Conservation (phyloP, 2,113 vertebrate genomes). For the Aptenodytes patagonicus region DNA sequence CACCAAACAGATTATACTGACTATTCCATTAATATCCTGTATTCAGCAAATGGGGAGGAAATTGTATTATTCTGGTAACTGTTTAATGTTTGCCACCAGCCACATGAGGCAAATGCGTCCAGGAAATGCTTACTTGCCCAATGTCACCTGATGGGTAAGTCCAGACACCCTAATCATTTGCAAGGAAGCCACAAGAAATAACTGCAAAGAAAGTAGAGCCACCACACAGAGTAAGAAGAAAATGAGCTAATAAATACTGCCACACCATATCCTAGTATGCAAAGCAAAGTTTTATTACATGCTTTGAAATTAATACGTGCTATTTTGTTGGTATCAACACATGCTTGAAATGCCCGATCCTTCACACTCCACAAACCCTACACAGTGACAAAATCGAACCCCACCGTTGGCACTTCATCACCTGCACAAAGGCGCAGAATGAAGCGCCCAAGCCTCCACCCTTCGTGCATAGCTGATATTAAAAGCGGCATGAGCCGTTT, state of each 20-base stretch:
- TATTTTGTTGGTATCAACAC: background rate
- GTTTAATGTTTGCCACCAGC: background rate
- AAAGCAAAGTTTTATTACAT: background rate
- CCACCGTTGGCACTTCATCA: rapidly evolving
- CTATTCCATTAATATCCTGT: background rate
- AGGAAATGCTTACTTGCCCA: background rate
- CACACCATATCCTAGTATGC: background rate
- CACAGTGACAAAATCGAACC: background rate
- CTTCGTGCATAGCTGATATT: background rate
- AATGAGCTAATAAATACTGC: background rate
- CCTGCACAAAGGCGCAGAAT: background rate
- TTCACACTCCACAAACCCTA: background rate
- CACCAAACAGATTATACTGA: background rate
- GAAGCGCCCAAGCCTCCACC: background rate
- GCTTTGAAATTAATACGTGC: background rate
- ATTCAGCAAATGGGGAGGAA: background rate
- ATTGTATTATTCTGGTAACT: slow-evolving; percentile 1
- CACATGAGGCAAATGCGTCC: background rate
- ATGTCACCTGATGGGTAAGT: background rate
- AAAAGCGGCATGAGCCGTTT: background rate
- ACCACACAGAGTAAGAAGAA: background rate
- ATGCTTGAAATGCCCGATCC: background rate
- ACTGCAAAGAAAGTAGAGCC: background rate
- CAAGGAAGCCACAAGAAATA: background rate
- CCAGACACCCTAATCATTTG: background rate